Base-by-base conservation (phyloP, 1,140 invertebrate genomes). In the Cotesia glomerata region DNA sequence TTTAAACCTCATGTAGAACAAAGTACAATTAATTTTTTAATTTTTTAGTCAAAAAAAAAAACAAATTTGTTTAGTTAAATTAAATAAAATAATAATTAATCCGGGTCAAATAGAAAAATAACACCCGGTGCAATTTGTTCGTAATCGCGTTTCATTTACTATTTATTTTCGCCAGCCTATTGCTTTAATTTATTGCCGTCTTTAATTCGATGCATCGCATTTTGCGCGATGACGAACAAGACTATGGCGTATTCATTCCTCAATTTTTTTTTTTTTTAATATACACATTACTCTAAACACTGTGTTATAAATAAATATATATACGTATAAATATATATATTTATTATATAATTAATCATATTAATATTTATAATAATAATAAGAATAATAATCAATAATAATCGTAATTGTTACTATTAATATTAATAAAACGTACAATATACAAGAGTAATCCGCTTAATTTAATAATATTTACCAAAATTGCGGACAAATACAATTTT, bases 361-460 rank as follows among this genome's bases (percentile, higher is more conserved):
- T 61, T 61, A 14, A 68, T 56, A 5, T 13, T 54, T 26, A 51
- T 68, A 68, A 68, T 66, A 45, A 66, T 68, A 49, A 52, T 58
- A 35, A 68, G 34, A 54, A 68, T 68, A 54, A 11, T 67, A 52
- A 39, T 39, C 9, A 39, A 39, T 39, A 39, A 39, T 39, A 39
- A 39, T 39, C 39, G 39, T 39, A 39, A 39, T 39, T 39, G 39
- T 16, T 66, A 66, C n/a, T 49, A 66, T 56, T 54, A 54, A 35
- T 56, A 52, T 68, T 68, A 68, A 68, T 68, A 68, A 68, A 68
- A 34, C 35, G 18, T 68, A 54, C 54, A 54, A 68, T 56, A 56
- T 68, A 68, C 65, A 68, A 34, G 51, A 35, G 51, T 54, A 52
- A 35, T 54, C 54, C 32, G 65, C 14, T 32, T 45, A 5, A 8